Base-by-base conservation (phyloP, 1,140 invertebrate species). In the Whitmania pigra region DNA sequence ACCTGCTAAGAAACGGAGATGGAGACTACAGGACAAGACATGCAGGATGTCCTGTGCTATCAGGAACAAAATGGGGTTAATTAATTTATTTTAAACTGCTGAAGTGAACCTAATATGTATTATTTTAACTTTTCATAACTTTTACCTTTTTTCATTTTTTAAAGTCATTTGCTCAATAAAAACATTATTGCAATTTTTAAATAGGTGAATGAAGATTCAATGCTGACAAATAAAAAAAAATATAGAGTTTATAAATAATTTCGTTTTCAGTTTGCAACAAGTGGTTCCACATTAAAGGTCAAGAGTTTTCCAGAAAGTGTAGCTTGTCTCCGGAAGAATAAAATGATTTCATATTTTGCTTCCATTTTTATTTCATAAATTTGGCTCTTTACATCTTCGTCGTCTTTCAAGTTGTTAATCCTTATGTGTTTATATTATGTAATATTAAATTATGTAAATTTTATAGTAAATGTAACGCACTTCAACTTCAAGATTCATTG, bases 211-310 rank as follows among this genome's bases (percentile, higher is more conserved):
- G 31, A 36, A 3, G 31, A 36, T 6, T 36, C 31, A 2, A 36
- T 2, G 31, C 31, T 36, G 31, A 36, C 31, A 36, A 36, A 36
- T 6, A 36, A 36, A 36, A 36, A 36, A 3, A 36, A 36, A 36
- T 36, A 6, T 36, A 36, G 6, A 2, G 31, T 2, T 57, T 57
- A 2, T 57, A 25, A 20, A n/a, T 57, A 25, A 3, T 9, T 69
- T 15, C 49, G 40, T 22, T 72, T 75, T 67, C 82, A 93, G 94
- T 98, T n/a, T 92, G 90, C 6, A 99, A 98, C 83, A 97, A 97
- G 85, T 99, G 96, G 95, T 89, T 99, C 67, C 95, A 98, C 80
- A 93, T 97, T 82, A 83, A 87, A 74, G 94, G 93, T 20, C 93
- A 97, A 83, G 93, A 97, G 82, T 90, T 96, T 77, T 79, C 86